Evolutionary conservation across 2,113 vertebrate genomes (phyloP).

Genomic region (Indicator maculatus): DNA sequence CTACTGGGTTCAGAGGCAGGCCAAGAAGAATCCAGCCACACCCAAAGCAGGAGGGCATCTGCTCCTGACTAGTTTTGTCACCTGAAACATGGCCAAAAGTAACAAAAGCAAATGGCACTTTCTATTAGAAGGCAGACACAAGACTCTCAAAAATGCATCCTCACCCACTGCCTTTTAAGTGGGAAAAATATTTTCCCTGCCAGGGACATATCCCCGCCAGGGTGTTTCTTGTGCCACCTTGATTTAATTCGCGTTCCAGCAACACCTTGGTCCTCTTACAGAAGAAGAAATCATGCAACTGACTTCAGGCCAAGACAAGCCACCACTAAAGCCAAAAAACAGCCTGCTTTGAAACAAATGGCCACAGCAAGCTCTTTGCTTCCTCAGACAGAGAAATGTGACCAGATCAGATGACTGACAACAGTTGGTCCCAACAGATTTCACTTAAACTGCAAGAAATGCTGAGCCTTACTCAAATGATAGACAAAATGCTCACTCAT

Average conservation of each 20-base stretch:
- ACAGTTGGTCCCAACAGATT: background rate
- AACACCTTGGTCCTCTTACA: background rate
- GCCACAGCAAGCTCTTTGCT: rapidly evolving
- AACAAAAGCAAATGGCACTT: background rate
- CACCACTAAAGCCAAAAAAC: background rate
- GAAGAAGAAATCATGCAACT: rapidly evolving
- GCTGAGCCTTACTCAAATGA: background rate
- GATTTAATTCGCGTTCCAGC: background rate
- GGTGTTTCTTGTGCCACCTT: background rate
- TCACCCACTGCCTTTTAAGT: background rate
- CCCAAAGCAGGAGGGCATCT: background rate
- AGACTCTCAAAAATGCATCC: background rate
- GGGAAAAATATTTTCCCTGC: background rate
- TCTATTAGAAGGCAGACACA: background rate
- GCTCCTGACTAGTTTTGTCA: background rate
- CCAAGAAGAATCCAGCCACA: background rate
- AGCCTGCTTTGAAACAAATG: background rate
- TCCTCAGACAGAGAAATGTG: background rate
- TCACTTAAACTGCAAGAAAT: background rate
- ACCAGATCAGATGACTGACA: background rate
- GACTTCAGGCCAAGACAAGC: background rate
- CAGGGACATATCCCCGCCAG: too few species aligned
- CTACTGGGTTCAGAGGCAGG: rapidly evolving
- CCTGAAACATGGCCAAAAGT: background rate
- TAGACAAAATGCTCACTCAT: background rate